Base-by-base conservation (phyloP, 2,888 invertebrate genomes). In the Ctena decussata region DNA sequence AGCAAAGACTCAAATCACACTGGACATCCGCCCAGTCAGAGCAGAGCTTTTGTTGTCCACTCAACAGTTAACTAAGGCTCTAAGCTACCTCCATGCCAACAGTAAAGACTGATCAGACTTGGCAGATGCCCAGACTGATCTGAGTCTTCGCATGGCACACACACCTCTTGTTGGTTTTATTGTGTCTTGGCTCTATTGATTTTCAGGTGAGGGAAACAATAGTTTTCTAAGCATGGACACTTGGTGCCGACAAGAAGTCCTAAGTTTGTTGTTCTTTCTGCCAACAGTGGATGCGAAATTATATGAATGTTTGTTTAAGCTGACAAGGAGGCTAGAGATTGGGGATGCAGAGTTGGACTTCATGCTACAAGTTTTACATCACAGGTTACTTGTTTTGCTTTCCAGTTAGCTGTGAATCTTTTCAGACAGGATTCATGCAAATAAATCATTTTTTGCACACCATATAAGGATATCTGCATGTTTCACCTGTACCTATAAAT, bases 301-400 rank as follows among this genome's bases (percentile, higher is more conserved):
- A 11, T 74, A 82, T 27, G 84, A 80, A 71, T 39, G 41, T 5
- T 74, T 88, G 15, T 73, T 75, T 5, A 60, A 41, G 27, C 71
- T 90, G 32, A 57, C 69, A 44, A 60, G 84, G 15, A 35, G 71
- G 76, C 39, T 49, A 15, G 69, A 49, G 5, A 21, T 89, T 15
- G 37, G 57, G 12, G 69, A 87, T 37, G 39, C 70, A 5, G 65
- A 84, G 24, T 77, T 82, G 18, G 15, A 70, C n/a, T 91, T 83
- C 57, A 30, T 89, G 75, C 69, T 91, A 21, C 87, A 91, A 41
- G 77, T 87, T 32, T 41, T 91, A n/a, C 89, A 91, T 49, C 85
- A 90, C 24, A 91, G 89, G 91, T 91, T 41, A n/a, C n/a, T 73
- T 65, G 6, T 60, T 76, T 37, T 24, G 8, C 8, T 30, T 24